Evolutionary conservation across 2,797 vertebrate species (phyloP).

Genomic region (Simalia tracyae): DNA sequence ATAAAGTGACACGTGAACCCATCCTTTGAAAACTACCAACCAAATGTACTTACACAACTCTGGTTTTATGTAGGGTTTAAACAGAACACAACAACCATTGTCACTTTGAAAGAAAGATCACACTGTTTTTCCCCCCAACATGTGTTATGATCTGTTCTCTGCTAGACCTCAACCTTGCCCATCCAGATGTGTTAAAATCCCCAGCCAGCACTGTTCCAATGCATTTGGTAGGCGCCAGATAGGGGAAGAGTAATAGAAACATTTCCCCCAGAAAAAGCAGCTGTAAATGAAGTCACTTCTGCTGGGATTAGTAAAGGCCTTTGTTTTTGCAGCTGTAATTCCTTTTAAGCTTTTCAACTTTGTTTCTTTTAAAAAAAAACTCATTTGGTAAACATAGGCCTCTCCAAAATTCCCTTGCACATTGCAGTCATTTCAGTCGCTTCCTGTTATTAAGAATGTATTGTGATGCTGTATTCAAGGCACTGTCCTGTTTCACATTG

Average conservation of each 20-base stretch:
- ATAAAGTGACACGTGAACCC: background rate
- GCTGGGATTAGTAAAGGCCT: background rate
- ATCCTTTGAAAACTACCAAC: background rate
- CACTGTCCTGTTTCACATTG: background rate
- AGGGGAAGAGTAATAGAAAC: background rate
- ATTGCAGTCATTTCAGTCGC: background rate
- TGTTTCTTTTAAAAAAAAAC: background rate
- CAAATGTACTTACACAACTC: background rate
- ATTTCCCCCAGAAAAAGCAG: background rate
- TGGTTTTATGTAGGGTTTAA: background rate
- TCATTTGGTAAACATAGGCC: background rate
- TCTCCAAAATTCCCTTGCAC: background rate
- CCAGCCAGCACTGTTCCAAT: background rate
- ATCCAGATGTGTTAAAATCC: background rate
- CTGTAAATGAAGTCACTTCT: background rate
- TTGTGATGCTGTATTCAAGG: background rate
- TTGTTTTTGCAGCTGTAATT: background rate
- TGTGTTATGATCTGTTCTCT: background rate
- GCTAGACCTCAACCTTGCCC: background rate
- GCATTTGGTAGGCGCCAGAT: background rate
- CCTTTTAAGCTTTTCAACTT: background rate
- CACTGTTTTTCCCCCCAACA: background rate
- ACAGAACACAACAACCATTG: background rate
- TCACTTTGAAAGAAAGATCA: background rate
- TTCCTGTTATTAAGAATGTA: background rate